phyloP scores from a whole-genome alignment of 2,113 vertebrate genomes.

The Xiphophorus maculatus region DNA sequence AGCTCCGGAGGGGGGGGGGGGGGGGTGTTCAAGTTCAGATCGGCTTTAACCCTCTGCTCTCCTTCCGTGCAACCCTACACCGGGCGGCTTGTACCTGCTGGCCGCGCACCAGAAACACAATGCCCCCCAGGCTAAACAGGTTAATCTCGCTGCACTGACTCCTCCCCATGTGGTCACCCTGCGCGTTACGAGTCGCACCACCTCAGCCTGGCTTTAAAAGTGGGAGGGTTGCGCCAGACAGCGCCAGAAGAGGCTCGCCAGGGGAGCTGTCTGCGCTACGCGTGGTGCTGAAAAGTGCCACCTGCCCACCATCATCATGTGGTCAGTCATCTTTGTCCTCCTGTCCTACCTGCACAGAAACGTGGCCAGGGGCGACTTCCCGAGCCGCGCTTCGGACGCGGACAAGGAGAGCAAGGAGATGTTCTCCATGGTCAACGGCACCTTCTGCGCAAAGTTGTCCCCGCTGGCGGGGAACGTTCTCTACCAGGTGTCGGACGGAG shows the following conservation, averaged over 20 bases:
- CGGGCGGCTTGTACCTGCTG: not conserved
- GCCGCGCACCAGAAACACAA: not conserved
- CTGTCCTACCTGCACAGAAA: slow-evolving; percentile 80
- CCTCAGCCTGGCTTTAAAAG: slow-evolving; percentile 65
- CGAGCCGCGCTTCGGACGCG: slow-evolving; percentile 54
- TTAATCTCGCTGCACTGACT: slow-evolving; percentile 63
- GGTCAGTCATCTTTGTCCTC: slow-evolving; percentile 79
- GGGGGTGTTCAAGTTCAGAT: not conserved
- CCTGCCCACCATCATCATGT: slow-evolving; percentile 70
- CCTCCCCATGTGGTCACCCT: slow-evolving; percentile 75
- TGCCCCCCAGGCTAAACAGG: slow-evolving; percentile 34
- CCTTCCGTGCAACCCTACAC: not conserved
- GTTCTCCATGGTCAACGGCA: slow-evolving; percentile 67
- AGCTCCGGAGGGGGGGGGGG: too few relatives aligned
- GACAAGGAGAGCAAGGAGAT: slow-evolving; percentile 65
- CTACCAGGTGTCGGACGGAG: slow-evolving; percentile 78
- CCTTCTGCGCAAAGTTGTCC: slow-evolving; percentile 71
- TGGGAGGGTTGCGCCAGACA: slow-evolving; percentile 22
- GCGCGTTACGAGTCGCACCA: slow-evolving; percentile 69
- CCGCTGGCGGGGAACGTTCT: slow-evolving; percentile 33
- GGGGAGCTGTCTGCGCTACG: slow-evolving; percentile 78
- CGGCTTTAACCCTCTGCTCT: slow-evolving; percentile 39
- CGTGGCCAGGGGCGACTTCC: slow-evolving; percentile 62
- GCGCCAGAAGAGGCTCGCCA: slow-evolving; percentile 10
- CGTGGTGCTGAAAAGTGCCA: slow-evolving; percentile 81